Base-by-base conservation (phyloP, 1,140 invertebrate genomes). In the Drosophila tristis region DNA sequence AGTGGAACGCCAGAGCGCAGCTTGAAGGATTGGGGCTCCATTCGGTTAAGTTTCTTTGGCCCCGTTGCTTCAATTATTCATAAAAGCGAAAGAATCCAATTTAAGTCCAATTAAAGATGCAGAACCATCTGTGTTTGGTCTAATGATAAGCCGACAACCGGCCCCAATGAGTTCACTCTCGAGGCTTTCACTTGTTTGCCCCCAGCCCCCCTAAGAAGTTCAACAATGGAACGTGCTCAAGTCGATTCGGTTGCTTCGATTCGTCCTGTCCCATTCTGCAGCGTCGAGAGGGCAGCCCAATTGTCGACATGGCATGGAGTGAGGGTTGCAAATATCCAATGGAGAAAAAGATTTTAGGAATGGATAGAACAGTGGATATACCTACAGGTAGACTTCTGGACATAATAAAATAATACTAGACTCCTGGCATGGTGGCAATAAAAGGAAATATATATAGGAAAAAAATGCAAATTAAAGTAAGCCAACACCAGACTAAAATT, bases 81-180 rank as follows among this genome's bases (percentile, higher is more conserved):
- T 67, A 44, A 63, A 47, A 26, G 31, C 48, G 44, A 76, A 65
- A 50, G 50, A 80, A 77, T 79, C 68, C 80, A 74, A 89, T 89
- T 89, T 84, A 65, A 85, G 67, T 70, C 76, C 72, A 84, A 89
- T 89, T 90, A 89, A 89, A 89, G 84, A 89, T 89, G 86, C 85
- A 89, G 64, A 64, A 63, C 63, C 85, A 84, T 74, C 76, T 89
- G 84, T 71, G 64, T 62, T 67, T 8, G 48, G 62, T 63, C 68
- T 71, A 74, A 67, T 66, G 78, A 78, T 82, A 78, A 82, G 79
- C 56, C 63, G 49, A 58, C 64, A 61, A 66, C 49, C 62, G 49
- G 56, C 58, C 20, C 39, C 29, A 66, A 66, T n/a, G 72, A 13
- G 44, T 23, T 31, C 16, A 11, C 35, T 39, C 35, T 13, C 35